A percentile compares a stretch with the other conserved stretches of the same genome.
These are phyloP conservation scores for Dastarcus helophoroides DNA, from an alignment of 2,888 invertebrate genomes.

Conservation along the genomic window DNA sequence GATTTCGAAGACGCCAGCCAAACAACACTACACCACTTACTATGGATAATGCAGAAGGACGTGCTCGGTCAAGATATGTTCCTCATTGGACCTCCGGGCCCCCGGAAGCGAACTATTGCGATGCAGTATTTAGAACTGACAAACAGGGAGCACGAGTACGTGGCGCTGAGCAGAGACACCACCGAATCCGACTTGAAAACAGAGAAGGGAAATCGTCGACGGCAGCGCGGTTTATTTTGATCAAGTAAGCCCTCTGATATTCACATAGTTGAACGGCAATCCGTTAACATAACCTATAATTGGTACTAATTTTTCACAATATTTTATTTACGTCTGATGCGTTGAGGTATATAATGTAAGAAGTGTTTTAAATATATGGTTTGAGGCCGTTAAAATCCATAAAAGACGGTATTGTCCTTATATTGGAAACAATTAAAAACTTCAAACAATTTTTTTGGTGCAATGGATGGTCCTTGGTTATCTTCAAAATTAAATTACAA, in stretches of 20 bases:
- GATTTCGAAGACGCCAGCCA: conserved; percentile 45
- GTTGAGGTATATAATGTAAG: too few species aligned
- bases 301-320: too few species aligned
- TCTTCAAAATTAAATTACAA: too few species aligned
- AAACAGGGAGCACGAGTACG: conserved; percentile 83
- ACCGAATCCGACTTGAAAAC: conserved; percentile 96
- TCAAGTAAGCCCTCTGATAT: conserved; percentile 48
- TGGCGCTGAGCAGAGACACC: conserved; percentile 87
- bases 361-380: too few species aligned
- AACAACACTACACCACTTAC: conserved; percentile 64
- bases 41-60: conserved; percentile 97
- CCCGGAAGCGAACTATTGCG: conserved; percentile 67
- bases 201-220: conserved; percentile 78
- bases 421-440: too few species aligned
- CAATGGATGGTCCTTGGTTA: too few species aligned
- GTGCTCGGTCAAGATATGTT: conserved; percentile 89
- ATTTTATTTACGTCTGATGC: too few species aligned
- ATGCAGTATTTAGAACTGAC: conserved; percentile 83
- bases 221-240: conserved; percentile 89
- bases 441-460: too few species aligned
- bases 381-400: too few species aligned
- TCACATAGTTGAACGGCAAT: too few species aligned
- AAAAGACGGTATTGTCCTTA: too few species aligned
- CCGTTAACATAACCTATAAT: too few species aligned
- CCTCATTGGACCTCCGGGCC: conserved; percentile 83